Percentiles rank a stretch among this genome's conserved stretches.
phyloP scores from a whole-genome alignment of 2,113 vertebrate species.

The Poicephalus meyeri region DNA sequence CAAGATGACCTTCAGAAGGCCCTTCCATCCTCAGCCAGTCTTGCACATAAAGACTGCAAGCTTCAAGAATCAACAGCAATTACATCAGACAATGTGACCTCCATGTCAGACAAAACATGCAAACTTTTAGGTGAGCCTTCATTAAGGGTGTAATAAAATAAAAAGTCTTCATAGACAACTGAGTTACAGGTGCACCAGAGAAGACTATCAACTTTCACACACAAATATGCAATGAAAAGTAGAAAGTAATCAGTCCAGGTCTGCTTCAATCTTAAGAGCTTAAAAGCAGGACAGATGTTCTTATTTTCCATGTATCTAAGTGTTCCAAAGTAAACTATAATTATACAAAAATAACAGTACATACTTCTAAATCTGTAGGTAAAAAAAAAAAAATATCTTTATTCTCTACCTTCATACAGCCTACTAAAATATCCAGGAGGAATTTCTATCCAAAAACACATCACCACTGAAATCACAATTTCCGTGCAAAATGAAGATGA shows the following conservation, averaged over 20 bases:
- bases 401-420: background rate
- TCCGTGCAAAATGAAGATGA: background rate
- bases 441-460: background rate
- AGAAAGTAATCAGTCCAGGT: background rate
- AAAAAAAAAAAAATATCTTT: background rate
- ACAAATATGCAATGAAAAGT: background rate
- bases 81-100: background rate
- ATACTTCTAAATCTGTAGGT: background rate
- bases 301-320: background rate
- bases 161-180: background rate
- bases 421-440: background rate
- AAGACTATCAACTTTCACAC: background rate
- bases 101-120: background rate
- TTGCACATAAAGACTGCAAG: slow-evolving; percentile 8
- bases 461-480: background rate
- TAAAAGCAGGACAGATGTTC: background rate
- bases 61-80: background rate
- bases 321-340: background rate
- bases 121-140: background rate
- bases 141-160: background rate
- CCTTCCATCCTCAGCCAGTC: slow-evolving; percentile 44
- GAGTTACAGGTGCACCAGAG: background rate
- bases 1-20: background rate
- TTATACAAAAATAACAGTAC: background rate
- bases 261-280: background rate